Base-by-base conservation (phyloP, 2,888 invertebrate species). In the Pachycephus smyrnensis region DNA sequence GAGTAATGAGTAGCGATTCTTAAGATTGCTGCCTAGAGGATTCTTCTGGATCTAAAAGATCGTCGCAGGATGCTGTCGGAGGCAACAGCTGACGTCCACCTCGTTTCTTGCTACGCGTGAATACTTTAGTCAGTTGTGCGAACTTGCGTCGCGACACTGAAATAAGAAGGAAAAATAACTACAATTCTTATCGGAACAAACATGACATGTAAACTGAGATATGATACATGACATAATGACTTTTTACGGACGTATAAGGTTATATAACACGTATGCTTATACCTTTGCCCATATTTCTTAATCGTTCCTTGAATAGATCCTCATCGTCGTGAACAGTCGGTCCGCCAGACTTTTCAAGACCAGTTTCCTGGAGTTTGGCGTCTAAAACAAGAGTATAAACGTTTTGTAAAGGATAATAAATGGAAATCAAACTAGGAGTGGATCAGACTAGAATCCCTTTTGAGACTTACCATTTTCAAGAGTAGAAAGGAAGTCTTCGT, bases 401-500 rank as follows among this genome's bases (percentile, higher is more conserved):
- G 68, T 32, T n/a, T 36, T 71, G 40, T 78, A 35, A 33, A 4
- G n/a, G 12, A 33, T 33, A 40, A 30, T 32, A 73, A 77, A 55
- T 55, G n/a, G 12, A 75, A 12, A 77, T 37, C 55, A 76, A 55
- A 33, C 32, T 73, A 30, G 36, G 36, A 31, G 40, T 30, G 35
- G 15, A 31, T 73, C 68, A 33, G 68, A 74, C 11, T 30, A 68
- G 55, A 35, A 75, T 69, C 30, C 15, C 11, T 11, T n/a, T 55
- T 40, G 55, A 73, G 73, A 77, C 85, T 94, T 94, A 93, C 97
- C 97, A 89, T 94, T 95, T 88, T 97, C 96, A 75, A 97, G 92
- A 1, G 97, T 96, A 35, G 95, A 95, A 93, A 98, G 95, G 88
- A 98, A 98, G 87, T 97, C 97, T 89, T 96, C 95, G 90, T 98